Evolutionary conservation across 2,113 vertebrate species (phyloP).

Genomic region (Callospermophilus lateralis): DNA sequence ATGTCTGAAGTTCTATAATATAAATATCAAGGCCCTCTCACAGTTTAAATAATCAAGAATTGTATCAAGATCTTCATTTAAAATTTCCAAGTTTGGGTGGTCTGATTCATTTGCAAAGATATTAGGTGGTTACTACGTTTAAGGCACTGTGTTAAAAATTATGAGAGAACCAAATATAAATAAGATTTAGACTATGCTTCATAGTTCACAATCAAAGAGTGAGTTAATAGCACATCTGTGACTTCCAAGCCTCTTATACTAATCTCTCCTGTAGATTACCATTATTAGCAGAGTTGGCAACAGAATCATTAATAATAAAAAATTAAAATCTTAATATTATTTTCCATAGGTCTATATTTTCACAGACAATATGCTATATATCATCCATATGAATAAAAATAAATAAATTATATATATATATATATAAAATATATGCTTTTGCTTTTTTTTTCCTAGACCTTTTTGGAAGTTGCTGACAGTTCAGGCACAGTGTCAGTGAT

Average conservation of each 20-base stretch:
- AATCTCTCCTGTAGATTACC: neutral
- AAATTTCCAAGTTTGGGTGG: neutral
- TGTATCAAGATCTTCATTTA: neutral
- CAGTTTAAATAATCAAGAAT: neutral
- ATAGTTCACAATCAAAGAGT: neutral
- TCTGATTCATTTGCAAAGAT: neutral
- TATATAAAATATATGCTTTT: neutral
- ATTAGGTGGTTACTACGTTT: neutral
- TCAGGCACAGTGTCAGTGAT: conserved; percentile 94
- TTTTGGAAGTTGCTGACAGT: conserved; percentile 96
- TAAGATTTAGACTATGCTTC: neutral
- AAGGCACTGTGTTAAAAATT: neutral
- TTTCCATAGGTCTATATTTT: neutral
- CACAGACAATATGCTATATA: neutral
- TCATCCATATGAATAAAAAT: neutral
- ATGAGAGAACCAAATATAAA: neutral
- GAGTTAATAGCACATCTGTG: neutral
- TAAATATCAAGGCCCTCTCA: neutral
- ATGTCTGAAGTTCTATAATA: neutral
- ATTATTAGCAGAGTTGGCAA: neutral
- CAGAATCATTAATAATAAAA: neutral
- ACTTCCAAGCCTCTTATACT: neutral
- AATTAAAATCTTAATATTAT: neutral
- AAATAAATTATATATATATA: neutral
- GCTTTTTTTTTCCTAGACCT: conserved; percentile 87